Conservation (phyloP, 2,113 vertebrate genomes). For the Saguinus midas region DNA sequence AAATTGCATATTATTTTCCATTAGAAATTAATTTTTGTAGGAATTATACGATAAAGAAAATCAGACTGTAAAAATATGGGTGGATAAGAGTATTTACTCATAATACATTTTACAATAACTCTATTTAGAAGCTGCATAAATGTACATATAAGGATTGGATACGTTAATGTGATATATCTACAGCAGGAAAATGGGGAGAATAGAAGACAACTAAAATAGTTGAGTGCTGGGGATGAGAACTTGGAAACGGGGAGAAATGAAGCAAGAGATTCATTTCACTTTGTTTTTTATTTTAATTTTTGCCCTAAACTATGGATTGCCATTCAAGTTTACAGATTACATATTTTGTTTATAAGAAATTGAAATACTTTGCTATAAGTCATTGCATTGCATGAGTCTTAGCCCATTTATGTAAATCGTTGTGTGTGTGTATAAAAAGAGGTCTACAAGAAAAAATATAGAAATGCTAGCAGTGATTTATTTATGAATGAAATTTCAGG, state of each 20-base stretch:
- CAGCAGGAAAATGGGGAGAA: not conserved
- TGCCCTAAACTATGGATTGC: not conserved
- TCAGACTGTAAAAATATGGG: not conserved
- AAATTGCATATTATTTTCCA: not conserved
- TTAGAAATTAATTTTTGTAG: not conserved
- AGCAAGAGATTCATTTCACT: not conserved
- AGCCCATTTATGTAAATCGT: not conserved
- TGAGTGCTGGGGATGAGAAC: not conserved
- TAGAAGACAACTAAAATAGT: not conserved
- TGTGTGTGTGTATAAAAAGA: not conserved
- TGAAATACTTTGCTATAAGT: not conserved
- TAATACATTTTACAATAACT: not conserved
- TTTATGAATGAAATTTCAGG: not conserved
- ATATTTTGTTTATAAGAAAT: not conserved
- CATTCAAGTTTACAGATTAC: not conserved
- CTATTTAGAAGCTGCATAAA: not conserved
- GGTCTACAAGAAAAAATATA: not conserved
- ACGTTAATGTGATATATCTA: not conserved
- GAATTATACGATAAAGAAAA: not conserved
- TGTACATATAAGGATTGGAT: not conserved
- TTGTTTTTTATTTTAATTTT: not conserved
- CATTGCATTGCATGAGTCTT: not conserved
- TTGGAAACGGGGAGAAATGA: not conserved
- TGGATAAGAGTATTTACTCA: not conserved
- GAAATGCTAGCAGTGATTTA: not conserved